Conservation (phyloP, 2,888 invertebrate genomes). For the Syrista parreyssii region DNA sequence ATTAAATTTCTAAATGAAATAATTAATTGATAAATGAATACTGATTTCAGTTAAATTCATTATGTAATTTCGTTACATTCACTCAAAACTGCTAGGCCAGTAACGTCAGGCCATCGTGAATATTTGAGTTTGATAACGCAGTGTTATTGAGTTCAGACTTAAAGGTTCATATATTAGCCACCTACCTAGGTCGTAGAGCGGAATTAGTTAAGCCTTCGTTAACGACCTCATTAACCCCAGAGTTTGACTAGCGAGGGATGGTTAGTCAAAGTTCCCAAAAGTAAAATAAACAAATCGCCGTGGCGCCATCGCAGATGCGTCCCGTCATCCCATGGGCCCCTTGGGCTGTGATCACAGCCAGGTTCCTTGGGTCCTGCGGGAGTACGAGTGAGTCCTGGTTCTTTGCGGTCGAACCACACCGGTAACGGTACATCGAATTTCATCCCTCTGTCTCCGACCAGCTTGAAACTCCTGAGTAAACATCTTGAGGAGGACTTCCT, state of each 20-base stretch:
- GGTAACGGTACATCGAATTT: conserved; percentile 48
- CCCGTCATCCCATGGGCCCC: conserved; percentile 55
- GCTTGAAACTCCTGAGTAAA: conserved; percentile 60
- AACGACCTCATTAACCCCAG: conserved; percentile 57
- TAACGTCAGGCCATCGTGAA: neutral
- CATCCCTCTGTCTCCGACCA: conserved; percentile 31
- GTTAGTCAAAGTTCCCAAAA: conserved; percentile 27
- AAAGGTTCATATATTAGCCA: neutral
- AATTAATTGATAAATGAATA: neutral
- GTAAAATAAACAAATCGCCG: conserved; percentile 63
- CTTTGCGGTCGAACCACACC: conserved; percentile 17
- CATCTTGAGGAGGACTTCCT: conserved; percentile 47
- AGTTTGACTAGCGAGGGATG: conserved; percentile 13
- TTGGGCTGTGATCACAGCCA: conserved; percentile 28
- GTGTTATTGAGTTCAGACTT: neutral
- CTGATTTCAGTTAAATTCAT: neutral
- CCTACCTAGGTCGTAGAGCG: conserved; percentile 23
- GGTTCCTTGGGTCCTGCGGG: conserved; percentile 14
- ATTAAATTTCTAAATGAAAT: neutral
- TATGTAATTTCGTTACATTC: neutral
- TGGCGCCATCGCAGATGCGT: conserved; percentile 65
- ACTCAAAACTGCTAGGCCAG: neutral
- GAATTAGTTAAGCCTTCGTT: conserved; percentile 50
- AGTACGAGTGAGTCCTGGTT: neutral
- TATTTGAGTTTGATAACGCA: neutral